Evolutionary conservation across 2,113 vertebrate species (phyloP).

Genomic region (Seriola aureovittata): DNA sequence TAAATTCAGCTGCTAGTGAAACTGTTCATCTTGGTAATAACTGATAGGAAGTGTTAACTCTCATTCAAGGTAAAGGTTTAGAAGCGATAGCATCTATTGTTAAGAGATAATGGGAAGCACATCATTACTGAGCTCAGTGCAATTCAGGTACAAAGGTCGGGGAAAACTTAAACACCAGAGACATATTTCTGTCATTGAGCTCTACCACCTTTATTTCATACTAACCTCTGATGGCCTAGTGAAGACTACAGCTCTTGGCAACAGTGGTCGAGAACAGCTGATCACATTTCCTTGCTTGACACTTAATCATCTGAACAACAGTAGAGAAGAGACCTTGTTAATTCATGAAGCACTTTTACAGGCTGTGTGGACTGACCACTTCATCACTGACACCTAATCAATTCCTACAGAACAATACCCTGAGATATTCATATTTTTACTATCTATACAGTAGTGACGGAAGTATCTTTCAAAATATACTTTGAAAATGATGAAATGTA

Average conservation of each 20-base stretch:
- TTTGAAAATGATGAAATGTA: no score
- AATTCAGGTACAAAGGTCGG: not conserved
- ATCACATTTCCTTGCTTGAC: constrained; percentile 54
- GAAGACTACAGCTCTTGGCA: constrained; percentile 33
- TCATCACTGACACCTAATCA: constrained; percentile 1
- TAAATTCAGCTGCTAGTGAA: not conserved
- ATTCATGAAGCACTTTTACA: constrained; percentile 40
- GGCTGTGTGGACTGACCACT: not conserved
- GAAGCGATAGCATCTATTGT: not conserved
- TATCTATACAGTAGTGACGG: no score
- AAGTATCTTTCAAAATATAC: no score
- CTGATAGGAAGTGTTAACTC: not conserved
- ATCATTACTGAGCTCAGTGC: not conserved
- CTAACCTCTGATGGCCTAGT: constrained; percentile 3
- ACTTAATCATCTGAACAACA: constrained; percentile 40
- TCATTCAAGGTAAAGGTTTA: not conserved
- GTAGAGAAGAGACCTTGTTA: constrained; percentile 35
- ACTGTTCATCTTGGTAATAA: not conserved
- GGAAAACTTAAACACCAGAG: not conserved
- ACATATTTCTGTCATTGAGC: not conserved
- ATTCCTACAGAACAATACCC: not conserved
- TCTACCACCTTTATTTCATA: not conserved
- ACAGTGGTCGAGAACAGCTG: constrained; percentile 43
- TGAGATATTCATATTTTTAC: no score
- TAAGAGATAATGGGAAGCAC: not conserved